phyloP scores from a whole-genome alignment of 2,888 invertebrate genomes.

The Torymus texanus region DNA sequence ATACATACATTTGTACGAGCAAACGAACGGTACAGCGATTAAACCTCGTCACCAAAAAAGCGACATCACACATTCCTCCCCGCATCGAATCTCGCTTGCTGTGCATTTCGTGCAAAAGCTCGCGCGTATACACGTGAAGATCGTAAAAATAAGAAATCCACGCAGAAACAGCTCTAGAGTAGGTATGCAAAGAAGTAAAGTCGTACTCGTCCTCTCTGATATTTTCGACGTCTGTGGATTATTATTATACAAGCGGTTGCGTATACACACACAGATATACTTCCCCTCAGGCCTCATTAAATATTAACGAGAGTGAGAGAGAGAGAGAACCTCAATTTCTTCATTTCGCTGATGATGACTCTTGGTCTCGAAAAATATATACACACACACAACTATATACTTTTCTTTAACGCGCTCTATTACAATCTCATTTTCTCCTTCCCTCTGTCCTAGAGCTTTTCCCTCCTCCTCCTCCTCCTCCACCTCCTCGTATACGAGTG shows the following conservation, averaged over 20 bases:
- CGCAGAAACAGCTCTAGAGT: not conserved
- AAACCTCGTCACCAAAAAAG: too few species aligned
- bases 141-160: too few species aligned
- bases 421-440: slow-evolving; percentile 41
- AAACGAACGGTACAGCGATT: too few species aligned
- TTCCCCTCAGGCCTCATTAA: slow-evolving; percentile 67
- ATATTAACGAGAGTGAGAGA: slow-evolving; percentile 70
- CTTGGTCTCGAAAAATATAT: slow-evolving; percentile 3
- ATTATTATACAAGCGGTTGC: not conserved
- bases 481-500: not conserved
- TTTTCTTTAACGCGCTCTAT: slow-evolving; percentile 14
- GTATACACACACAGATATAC: not conserved
- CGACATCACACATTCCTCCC: too few species aligned
- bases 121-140: too few species aligned
- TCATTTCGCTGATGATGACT: slow-evolving; percentile 67
- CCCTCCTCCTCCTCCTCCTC: slow-evolving; percentile 12
- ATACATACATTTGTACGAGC: too few species aligned
- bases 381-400: not conserved
- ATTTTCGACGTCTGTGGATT: slow-evolving; percentile 2
- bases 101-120: too few species aligned
- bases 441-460: slow-evolving; percentile 19
- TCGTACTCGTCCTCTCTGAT: not conserved
- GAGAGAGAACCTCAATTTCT: slow-evolving; percentile 73
- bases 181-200: slow-evolving; percentile 22
- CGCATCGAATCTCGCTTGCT: too few species aligned